phyloP scores from a whole-genome alignment of 2,888 invertebrate genomes.

The Ormyrus pomaceus region DNA sequence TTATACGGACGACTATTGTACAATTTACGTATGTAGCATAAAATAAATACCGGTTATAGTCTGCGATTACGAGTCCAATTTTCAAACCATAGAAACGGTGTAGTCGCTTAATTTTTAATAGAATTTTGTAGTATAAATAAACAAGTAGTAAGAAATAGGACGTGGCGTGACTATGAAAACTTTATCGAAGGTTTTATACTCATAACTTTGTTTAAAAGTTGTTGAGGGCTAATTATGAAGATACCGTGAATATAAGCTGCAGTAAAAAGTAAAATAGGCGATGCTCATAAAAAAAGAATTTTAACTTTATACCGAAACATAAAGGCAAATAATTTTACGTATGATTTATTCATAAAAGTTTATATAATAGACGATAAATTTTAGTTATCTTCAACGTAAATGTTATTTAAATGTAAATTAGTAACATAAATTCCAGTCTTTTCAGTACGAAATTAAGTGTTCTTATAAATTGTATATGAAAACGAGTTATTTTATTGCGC shows the following conservation, averaged over 20 bases:
- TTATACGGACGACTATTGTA: no score
- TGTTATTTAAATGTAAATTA: slow-evolving; percentile 58
- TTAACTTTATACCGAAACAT: slow-evolving; percentile 53
- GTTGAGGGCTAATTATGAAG: slow-evolving; percentile 50
- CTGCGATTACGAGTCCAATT: neutral
- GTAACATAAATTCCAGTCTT: slow-evolving; percentile 53
- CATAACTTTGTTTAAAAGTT: slow-evolving; percentile 50
- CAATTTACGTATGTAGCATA: no score
- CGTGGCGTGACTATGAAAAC: slow-evolving; percentile 46
- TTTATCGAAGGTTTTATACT: slow-evolving; percentile 42
- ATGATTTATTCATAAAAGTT: slow-evolving; percentile 55
- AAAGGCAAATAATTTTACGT: slow-evolving; percentile 55
- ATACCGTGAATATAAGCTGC: slow-evolving; percentile 41
- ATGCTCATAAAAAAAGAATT: slow-evolving; percentile 52
- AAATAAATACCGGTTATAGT: neutral
- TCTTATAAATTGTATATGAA: slow-evolving; percentile 53
- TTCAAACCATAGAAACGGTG: neutral
- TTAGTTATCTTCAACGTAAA: slow-evolving; percentile 53
- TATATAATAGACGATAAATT: slow-evolving; percentile 55
- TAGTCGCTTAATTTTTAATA: slow-evolving; percentile 9
- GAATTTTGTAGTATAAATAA: slow-evolving; percentile 33
- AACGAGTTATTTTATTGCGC: slow-evolving; percentile 49
- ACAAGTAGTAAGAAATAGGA: slow-evolving; percentile 34
- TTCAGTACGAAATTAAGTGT: slow-evolving; percentile 56
- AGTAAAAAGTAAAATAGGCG: slow-evolving; percentile 52